Base-by-base conservation (phyloP, 64 coral and sea anemone genomes). In the Hydrozoanthus tunicans region DNA sequence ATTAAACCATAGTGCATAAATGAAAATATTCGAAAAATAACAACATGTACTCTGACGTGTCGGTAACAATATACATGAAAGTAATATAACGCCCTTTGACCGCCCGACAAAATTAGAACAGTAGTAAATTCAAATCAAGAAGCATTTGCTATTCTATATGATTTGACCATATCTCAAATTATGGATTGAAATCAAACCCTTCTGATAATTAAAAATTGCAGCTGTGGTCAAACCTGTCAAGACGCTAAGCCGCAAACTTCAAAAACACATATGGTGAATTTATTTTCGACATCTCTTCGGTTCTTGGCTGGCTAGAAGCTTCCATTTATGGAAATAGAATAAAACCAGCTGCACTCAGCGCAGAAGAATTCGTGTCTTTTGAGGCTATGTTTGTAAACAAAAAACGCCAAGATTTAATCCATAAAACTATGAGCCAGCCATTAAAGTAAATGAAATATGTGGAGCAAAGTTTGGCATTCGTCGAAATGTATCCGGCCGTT, bases 111-210 rank as follows among this genome's bases (percentile, higher is more conserved):
- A 81, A 81, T 59, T 32, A 13, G 8, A 85, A 88, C 20, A 15
- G 25, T 51, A 53, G 59, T 13, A 74, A 73, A 88, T 86, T 86
- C 84, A 88, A 73, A 88, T 88, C 17, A 88, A 72, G 6, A 74
- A 73, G 56, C 67, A 71, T 73, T 66, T 86, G 57, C n/a, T 8
- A 51, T 13, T 54, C 79, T 62, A 11, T 81, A 62, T 60, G 54
- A 61, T 3, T 57, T 55, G 3, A n/a, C 81, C 51, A 70, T 43
- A 43, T 43, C 32, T 43, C 32, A 43, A 43, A 43, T 43, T 69
- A 85, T 85, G 64, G 58, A 73, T 52, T 88, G 69, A 56, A 88
- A 88, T 73, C n/a, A 74, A 70, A 88, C 60, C 59, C 84, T 58
- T 17, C 2, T 59, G n/a, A 4, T 73, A 69, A 88, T 88, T 88